A percentile compares a stretch with the other conserved stretches of the same genome.
phyloP scores from a whole-genome alignment of 2,113 vertebrate species.

The Petaurus breviceps region DNA sequence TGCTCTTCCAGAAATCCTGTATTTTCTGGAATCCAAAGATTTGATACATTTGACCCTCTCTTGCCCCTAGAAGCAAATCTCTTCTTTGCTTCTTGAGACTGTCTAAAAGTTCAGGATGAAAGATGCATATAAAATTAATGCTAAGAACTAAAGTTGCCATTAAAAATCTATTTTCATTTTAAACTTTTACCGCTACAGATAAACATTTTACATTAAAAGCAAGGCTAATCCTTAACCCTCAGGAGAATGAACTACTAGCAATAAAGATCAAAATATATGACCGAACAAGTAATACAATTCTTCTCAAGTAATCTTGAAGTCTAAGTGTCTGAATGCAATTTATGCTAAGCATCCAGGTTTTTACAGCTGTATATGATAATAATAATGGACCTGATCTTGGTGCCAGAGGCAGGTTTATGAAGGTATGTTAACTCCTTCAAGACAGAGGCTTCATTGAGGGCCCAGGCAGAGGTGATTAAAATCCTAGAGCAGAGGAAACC shows the following conservation, averaged over 20 bases:
- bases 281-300: conserved; percentile 75
- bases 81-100: conserved; percentile 80
- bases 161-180: conserved; percentile 73
- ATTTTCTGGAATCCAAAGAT: conserved; percentile 75
- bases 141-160: conserved; percentile 64
- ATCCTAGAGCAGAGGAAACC: background rate
- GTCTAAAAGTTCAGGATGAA: conserved; percentile 81
- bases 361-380: conserved; percentile 78
- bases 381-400: conserved; percentile 50
- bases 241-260: conserved; percentile 72
- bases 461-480: conserved; percentile 70
- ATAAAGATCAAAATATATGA: conserved; percentile 72
- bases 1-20: conserved; percentile 72
- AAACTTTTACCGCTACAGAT: conserved; percentile 62
- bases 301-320: conserved; percentile 70
- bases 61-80: conserved; percentile 83
- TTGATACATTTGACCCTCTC: conserved; percentile 80
- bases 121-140: conserved; percentile 74
- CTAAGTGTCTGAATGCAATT: conserved; percentile 74
- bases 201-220: conserved; percentile 67
- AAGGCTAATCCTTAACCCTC: conserved; percentile 63
- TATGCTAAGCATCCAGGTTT: conserved; percentile 77
- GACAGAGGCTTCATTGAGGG: conserved; percentile 61
- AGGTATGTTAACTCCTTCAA: conserved; percentile 68
- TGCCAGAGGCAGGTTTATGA: conserved; percentile 59